phyloP scores from a whole-genome alignment of 2,888 invertebrate genomes.

The Phaonia tiefii region DNA sequence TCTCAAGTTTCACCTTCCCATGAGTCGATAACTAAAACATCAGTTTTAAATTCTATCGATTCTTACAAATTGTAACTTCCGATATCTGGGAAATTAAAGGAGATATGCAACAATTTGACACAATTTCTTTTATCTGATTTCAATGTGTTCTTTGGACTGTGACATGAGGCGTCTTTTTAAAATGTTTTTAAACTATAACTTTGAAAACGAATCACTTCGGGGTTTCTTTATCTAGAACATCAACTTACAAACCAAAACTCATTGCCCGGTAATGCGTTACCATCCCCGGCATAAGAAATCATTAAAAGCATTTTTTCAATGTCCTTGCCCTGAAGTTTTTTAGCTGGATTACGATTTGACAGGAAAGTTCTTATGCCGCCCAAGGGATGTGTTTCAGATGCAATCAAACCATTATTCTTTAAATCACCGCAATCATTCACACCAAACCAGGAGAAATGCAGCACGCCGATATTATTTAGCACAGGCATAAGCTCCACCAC shows the following conservation, averaged over 20 bases:
- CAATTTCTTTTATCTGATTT: too few relatives aligned
- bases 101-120: too few relatives aligned
- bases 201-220: background rate
- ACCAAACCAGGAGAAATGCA: slow-evolving; percentile 85
- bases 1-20: too few relatives aligned
- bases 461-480: slow-evolving; percentile 83
- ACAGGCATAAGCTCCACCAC: slow-evolving; percentile 81
- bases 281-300: slow-evolving; percentile 82
- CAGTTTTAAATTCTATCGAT: too few relatives aligned
- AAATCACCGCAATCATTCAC: slow-evolving; percentile 80
- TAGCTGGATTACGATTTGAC: slow-evolving; percentile 82
- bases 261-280: slow-evolving; percentile 87
- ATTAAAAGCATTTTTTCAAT: slow-evolving; percentile 67
- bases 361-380: slow-evolving; percentile 82
- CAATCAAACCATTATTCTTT: slow-evolving; percentile 79
- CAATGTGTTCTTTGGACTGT: too few relatives aligned
- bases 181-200: background rate
- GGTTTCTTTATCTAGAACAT: background rate
- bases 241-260: slow-evolving; percentile 84
- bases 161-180: slow-evolving; percentile 72
- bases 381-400: slow-evolving; percentile 70
- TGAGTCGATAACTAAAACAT: too few relatives aligned
- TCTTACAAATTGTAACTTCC: too few relatives aligned
- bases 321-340: slow-evolving; percentile 77
- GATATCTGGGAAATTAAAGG: too few relatives aligned